These are phyloP conservation scores for Aethes cnicana DNA, from an alignment of 2,888 invertebrate species.

Conservation along the genomic window DNA sequence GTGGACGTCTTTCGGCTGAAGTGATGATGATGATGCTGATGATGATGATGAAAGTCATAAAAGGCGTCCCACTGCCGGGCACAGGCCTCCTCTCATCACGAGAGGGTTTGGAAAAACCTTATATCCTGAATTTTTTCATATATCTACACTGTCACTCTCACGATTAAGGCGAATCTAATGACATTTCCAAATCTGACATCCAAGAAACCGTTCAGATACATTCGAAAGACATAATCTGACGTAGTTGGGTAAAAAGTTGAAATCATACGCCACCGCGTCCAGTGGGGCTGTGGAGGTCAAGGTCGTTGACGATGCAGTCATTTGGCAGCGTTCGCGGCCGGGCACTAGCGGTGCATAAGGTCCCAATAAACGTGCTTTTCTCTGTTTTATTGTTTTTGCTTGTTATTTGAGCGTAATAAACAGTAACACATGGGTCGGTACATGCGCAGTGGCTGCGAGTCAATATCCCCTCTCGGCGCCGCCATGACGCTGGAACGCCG, in stretches of 20 bases:
- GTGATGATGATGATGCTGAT: no score
- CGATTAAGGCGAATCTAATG: no score
- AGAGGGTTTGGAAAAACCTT: no score
- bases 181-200: no score
- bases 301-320: conserved; percentile 21
- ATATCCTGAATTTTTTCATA: no score
- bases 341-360: background rate
- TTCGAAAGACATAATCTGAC: no score
- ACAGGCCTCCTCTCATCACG: no score
- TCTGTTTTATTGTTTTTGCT: conserved; percentile 24
- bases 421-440: conserved; percentile 74
- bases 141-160: no score
- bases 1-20: no score
- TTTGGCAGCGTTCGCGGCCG: background rate
- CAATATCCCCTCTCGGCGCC: conserved; percentile 78
- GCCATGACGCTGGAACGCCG: conserved; percentile 63
- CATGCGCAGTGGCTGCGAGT: conserved; percentile 78
- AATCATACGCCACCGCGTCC: background rate
- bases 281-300: conserved; percentile 19
- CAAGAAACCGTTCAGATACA: no score
- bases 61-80: no score
- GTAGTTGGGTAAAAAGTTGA: conserved; percentile 4
- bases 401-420: conserved; percentile 55
- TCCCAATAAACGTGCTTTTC: conserved; percentile 1
- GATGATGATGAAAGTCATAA: no score